Conservation (phyloP, 2,888 invertebrate species). For the Coremacera marginata region DNA sequence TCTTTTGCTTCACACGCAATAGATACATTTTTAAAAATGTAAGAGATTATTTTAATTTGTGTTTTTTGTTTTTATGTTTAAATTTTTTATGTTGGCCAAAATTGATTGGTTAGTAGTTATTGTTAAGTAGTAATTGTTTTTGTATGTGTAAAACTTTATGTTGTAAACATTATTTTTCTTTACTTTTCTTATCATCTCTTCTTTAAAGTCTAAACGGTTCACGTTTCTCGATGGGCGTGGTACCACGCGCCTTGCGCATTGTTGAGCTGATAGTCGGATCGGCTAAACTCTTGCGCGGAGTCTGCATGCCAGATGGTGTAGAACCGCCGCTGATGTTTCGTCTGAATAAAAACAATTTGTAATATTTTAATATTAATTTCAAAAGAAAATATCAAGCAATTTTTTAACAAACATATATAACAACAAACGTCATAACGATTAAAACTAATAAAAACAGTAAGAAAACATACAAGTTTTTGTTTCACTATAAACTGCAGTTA, state of each 20-base stretch:
- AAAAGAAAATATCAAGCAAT: conserved; percentile 21
- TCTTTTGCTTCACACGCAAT: conserved; percentile 3
- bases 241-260: conserved; percentile 65
- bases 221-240: conserved; percentile 71
- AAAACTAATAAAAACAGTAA: neutral
- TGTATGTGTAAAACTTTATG: conserved; percentile 17
- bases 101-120: conserved; percentile 30
- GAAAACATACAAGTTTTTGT: neutral
- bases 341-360: conserved; percentile 50
- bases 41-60: too few relatives aligned
- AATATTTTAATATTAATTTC: conserved; percentile 21
- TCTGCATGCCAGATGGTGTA: conserved; percentile 69
- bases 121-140: conserved; percentile 31
- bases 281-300: conserved; percentile 67
- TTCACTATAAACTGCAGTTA: too few relatives aligned
- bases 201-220: conserved; percentile 82
- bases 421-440: conserved; percentile 10
- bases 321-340: conserved; percentile 69
- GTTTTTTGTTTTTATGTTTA: neutral
- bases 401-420: conserved; percentile 12
- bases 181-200: conserved; percentile 17
- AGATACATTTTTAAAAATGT: conserved; percentile 32
- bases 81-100: neutral
- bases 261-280: conserved; percentile 66
- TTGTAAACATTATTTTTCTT: conserved; percentile 27